Percentiles rank a stretch among this genome's conserved stretches.
Evolutionary conservation across 1,140 invertebrate species (phyloP).

Genomic region (Lasaia peninsularis): DNA sequence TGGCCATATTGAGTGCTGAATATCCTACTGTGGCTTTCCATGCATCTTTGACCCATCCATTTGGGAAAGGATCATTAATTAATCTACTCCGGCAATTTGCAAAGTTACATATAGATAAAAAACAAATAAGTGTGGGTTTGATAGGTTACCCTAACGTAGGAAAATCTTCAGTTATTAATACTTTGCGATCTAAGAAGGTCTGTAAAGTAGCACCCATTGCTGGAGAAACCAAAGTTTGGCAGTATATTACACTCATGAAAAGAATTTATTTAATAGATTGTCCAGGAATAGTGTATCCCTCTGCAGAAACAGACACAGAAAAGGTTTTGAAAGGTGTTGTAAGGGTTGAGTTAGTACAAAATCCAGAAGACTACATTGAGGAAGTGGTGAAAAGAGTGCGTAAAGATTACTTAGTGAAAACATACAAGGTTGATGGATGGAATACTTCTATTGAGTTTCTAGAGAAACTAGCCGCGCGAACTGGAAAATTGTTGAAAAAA

Average conservation of each 20-base stretch:
- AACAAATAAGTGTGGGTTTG: conserved; percentile 99
- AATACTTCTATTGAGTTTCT: conserved; percentile 91
- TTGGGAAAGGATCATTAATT: conserved; percentile 98
- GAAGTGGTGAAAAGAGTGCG: conserved; percentile 92
- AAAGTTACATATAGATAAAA: conserved; percentile 96
- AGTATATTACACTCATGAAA: conserved; percentile 99
- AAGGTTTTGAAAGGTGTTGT: conserved; percentile 98
- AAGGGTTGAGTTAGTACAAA: conserved; percentile 94
- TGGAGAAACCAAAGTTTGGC: conserved; percentile 99
- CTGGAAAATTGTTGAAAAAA: conserved; percentile 95
- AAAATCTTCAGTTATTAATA: conserved; percentile 99
- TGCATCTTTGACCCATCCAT: conserved; percentile 97
- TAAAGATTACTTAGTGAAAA: conserved; percentile 92
- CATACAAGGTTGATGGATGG: conserved; percentile 93
- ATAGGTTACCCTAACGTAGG: conserved; percentile 99
- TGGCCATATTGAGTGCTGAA: conserved; percentile 93
- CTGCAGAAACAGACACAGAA: conserved; percentile 93
- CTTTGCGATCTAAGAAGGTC: conserved; percentile 95
- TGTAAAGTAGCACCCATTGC: conserved; percentile 99
- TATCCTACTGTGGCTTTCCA: conserved; percentile 99
- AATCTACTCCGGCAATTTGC: conserved; percentile 97
- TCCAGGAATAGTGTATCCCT: conserved; percentile 98
- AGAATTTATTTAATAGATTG: conserved; percentile 99
- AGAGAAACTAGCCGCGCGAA: conserved; percentile 91
- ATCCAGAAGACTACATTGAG: conserved; percentile 96